Evolutionary conservation across 2,113 vertebrate species (phyloP), one percentile per base, ranked within the genome.

Genomic region (Phasianus colchicus): DNA sequence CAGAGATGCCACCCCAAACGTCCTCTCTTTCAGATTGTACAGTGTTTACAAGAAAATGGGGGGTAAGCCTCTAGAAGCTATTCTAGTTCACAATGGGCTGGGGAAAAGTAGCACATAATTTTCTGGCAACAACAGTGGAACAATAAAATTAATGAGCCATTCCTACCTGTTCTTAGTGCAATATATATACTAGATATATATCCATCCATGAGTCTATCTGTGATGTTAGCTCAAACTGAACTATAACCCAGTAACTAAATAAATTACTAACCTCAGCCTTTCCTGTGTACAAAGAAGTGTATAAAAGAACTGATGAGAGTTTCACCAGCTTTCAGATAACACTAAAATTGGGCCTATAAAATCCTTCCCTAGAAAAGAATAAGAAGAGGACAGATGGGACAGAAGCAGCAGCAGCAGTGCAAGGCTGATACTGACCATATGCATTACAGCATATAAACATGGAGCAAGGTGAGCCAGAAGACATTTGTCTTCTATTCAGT

Each of bases 131-230:
- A 58, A 38, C 38, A 71, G 34, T 83, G 38, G 64, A 90, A 80
- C 61, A 74, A 34, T 76, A 83, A 89, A 93, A 66, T 38, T 73
- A 70, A 36, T 38, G n/a, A 87, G 29, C 57, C 54, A 91, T 91
- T 93, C 67, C 50, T 69, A 89, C 89, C 84, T 94, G 50, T 85
- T 93, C 72, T 58, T 55, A 80, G 29, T 77, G 45, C 38, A 77
- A 36, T 67, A 34, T 64, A 58, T 83, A 17, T 36, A 21, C 58
- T 48, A 32, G 63, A 82, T 73, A n/a, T 50, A 64, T 70, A 87
- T 19, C 6, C 50, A 76, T 21, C 24, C 43, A 5, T 76, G 18
- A 82, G 24, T 89, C 36, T 92, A 30, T 64, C 57, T 69, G 8
- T 82, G 43, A 50, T 58, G 29, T 50, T 67, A 87, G 64, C 17